Evolutionary conservation across 2,113 vertebrate species (phyloP).

Genomic region (Tapirus terrestris): DNA sequence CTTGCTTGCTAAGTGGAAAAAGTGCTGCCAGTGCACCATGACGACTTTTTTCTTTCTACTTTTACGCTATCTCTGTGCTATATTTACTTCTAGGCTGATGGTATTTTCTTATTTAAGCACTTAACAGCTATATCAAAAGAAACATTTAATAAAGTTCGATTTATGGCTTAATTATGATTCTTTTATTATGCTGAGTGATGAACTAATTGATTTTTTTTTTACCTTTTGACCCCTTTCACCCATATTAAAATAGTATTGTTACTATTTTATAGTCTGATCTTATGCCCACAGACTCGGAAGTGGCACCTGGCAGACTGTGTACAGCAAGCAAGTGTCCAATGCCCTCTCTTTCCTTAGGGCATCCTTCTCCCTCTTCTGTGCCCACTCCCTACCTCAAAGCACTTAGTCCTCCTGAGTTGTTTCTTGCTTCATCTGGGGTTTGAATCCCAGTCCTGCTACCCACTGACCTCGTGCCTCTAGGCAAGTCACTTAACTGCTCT

Average conservation of each 20-base stretch:
- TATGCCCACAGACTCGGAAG: not conserved
- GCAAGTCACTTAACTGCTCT: not conserved
- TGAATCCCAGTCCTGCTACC: not conserved
- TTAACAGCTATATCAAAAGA: not conserved
- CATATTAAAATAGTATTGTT: not conserved
- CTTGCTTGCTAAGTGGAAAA: not conserved
- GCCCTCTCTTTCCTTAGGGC: not conserved
- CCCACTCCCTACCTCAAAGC: not conserved
- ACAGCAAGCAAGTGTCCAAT: fast-evolving
- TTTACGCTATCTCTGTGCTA: not conserved
- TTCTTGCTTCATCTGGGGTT: not conserved
- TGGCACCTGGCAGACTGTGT: not conserved
- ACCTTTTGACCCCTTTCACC: not conserved
- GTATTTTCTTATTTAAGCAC: not conserved
- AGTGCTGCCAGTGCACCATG: not conserved
- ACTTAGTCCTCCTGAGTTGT: not conserved
- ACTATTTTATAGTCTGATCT: not conserved
- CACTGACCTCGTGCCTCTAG: not conserved
- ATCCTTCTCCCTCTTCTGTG: not conserved
- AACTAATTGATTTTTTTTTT: not conserved
- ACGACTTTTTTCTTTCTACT: not conserved
- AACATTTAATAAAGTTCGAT: not conserved
- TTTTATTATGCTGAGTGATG: not conserved
- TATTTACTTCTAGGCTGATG: not conserved
- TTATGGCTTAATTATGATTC: not conserved